Conservation (phyloP, 2,888 invertebrate genomes). For the Andrena minutula region DNA sequence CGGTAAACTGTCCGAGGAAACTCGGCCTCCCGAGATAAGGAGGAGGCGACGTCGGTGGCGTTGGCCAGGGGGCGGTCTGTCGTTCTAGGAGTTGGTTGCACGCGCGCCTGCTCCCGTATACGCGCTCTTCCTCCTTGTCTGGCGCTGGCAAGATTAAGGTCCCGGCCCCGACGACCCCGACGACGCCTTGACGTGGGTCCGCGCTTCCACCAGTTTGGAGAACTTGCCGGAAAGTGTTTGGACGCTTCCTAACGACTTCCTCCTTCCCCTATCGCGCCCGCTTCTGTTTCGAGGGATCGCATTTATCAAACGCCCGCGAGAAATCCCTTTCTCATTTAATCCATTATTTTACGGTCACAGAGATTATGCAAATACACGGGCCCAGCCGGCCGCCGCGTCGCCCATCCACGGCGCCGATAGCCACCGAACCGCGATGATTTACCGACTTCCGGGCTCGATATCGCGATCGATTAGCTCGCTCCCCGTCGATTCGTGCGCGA, state of each 20-base stretch:
- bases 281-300: constrained; percentile 60
- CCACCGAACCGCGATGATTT: constrained; percentile 41
- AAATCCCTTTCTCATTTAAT: constrained; percentile 48
- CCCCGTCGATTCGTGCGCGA: constrained; percentile 19
- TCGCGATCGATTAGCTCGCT: background rate
- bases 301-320: constrained; percentile 64
- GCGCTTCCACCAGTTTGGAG: constrained; percentile 68
- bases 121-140: constrained; percentile 54
- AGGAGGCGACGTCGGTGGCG: constrained; percentile 58
- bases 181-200: constrained; percentile 75
- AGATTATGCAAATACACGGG: constrained; percentile 53
- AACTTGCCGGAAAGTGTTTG: constrained; percentile 73
- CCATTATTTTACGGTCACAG: constrained; percentile 49
- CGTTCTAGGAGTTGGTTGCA: constrained; percentile 66
- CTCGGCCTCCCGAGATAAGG: constrained; percentile 83
- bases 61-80: constrained; percentile 64
- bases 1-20: constrained; percentile 84
- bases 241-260: constrained; percentile 70
- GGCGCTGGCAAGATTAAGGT: constrained; percentile 73
- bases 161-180: constrained; percentile 61
- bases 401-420: constrained; percentile 18
- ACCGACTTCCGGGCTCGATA: constrained; percentile 38
- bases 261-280: constrained; percentile 40
- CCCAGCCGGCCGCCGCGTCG: constrained; percentile 17
- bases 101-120: constrained; percentile 41